Percentiles rank a stretch among this genome's conserved stretches.
phyloP scores from a whole-genome alignment of 2,113 vertebrate species.

The Delphinapterus leucas region DNA sequence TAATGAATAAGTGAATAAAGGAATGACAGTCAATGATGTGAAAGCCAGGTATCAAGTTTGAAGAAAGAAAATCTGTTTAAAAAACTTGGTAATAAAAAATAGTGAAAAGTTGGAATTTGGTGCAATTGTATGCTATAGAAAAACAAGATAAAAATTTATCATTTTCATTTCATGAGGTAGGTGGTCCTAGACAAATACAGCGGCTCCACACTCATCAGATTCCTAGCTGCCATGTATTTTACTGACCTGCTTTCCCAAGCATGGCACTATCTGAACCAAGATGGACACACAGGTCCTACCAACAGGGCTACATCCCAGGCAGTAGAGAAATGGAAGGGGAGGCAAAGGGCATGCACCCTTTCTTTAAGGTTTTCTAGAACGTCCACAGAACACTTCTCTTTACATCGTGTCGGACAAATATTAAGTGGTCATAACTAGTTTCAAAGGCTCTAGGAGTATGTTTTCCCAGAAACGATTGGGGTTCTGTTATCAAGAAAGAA shows the following conservation, averaged over 20 bases:
- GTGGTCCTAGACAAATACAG: not conserved
- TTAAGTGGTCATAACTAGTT: not conserved
- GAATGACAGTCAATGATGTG: not conserved
- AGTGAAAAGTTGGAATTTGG: not conserved
- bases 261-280: not conserved
- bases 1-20: not conserved
- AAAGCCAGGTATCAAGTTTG: not conserved
- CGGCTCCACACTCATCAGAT: not conserved
- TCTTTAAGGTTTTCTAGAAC: not conserved
- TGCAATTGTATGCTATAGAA: not conserved
- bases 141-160: not conserved
- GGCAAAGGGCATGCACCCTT: accelerated
- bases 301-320: not conserved
- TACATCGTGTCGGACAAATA: not conserved
- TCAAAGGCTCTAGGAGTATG: not conserved
- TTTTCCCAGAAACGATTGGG: accelerated
- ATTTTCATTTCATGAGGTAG: not conserved
- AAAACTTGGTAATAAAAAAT: not conserved
- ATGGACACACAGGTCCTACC: not conserved
- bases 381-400: not conserved
- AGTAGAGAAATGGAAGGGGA: not conserved
- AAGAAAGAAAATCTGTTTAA: not conserved
- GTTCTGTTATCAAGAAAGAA: not conserved
- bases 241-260: not conserved
- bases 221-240: not conserved